Base-by-base conservation (phyloP, 1,140 invertebrate species). In the Ericerus pela region DNA sequence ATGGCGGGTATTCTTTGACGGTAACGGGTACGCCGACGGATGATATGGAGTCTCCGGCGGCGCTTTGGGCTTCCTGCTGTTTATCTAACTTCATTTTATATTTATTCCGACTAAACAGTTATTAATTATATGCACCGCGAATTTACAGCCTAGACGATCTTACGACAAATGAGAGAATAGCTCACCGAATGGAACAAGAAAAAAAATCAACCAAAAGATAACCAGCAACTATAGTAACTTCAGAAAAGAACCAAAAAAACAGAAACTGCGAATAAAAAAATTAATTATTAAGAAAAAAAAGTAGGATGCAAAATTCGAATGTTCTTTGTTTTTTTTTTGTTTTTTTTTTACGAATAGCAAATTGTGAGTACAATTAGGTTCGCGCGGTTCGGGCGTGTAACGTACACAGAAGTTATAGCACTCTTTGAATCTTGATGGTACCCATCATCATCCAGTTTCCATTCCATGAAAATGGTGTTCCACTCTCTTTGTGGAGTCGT, bases 1-100 rank as follows among this genome's bases (percentile, higher is more conserved):
- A 47, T 10, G 41, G 41, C 41, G 41, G 22, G 41, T 47, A 47
- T 24, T 47, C 41, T 47, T 47, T 47, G 8, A 47, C 41, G 20
- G 22, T 47, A 5, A 47, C 41, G 8, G 41, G 41, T 8, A 47
- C 41, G 14, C 41, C 41, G 26, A 47, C 41, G 10, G 41, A 47
- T 2, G 41, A 47, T 47, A 47, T 47, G 20, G 41, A 47, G 26
- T 47, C 41, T 47, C 41, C 41, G 14, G 41, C 41, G 14, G 18
- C 41, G 41, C 41, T 47, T 47, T 47, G 10, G 2, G 16, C 41
- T 47, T 47, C 41, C 41, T 47, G 41, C 10, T 47, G 41, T 24
- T 47, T 47, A 24, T 47, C 41, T 47, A 47, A 24, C 26, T 20
- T 47, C 41, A 47, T 47, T 24, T 4, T 47, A 10, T 4, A 5